Evolutionary conservation across 92 coral and sea anemone genomes (phyloP).

Genomic region (Pocillopora meandrina): DNA sequence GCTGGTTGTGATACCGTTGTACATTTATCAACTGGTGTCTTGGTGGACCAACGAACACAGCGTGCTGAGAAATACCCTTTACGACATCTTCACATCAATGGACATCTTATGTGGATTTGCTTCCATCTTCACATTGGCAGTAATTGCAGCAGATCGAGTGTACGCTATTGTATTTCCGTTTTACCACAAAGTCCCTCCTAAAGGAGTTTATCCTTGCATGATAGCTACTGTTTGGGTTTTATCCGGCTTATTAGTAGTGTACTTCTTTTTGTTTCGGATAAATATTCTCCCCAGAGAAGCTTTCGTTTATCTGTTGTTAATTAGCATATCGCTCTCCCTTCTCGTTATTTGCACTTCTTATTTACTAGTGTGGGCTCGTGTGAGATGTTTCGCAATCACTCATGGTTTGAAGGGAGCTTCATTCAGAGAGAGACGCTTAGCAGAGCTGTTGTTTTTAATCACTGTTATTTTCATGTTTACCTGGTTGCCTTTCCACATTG

Average conservation of each 20-base stretch:
- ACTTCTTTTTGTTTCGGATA: constrained; percentile 18
- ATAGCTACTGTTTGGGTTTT: constrained; percentile 56
- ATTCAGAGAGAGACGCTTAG: constrained; percentile 68
- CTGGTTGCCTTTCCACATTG: constrained; percentile 83
- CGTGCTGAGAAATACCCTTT: constrained; percentile 16
- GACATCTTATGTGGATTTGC: constrained; percentile 59
- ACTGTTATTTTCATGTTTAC: constrained; percentile 72
- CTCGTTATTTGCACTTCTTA: constrained; percentile 70
- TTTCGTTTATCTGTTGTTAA: constrained; percentile 56
- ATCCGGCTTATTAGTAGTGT: constrained; percentile 40
- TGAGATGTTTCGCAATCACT: constrained; percentile 53
- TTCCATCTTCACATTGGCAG: constrained; percentile 61
- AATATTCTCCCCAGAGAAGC: constrained; percentile 29
- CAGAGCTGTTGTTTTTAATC: constrained; percentile 68
- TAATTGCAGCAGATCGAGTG: constrained; percentile 62
- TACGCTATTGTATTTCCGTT: constrained; percentile 67
- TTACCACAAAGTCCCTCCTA: constrained; percentile 46
- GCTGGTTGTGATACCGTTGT: constrained; percentile 52
- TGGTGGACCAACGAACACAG: constrained; percentile 34
- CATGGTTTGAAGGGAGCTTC: constrained; percentile 37
- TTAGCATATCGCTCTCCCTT: constrained; percentile 65
- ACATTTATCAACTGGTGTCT: constrained; percentile 38
- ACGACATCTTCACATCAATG: constrained; percentile 27
- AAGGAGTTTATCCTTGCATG: constrained; percentile 44
- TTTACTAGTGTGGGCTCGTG: constrained; percentile 69